Percentiles rank a stretch among this genome's conserved stretches.
Conservation (phyloP, 2,113 vertebrate species). For the Dascyllus trimaculatus region DNA sequence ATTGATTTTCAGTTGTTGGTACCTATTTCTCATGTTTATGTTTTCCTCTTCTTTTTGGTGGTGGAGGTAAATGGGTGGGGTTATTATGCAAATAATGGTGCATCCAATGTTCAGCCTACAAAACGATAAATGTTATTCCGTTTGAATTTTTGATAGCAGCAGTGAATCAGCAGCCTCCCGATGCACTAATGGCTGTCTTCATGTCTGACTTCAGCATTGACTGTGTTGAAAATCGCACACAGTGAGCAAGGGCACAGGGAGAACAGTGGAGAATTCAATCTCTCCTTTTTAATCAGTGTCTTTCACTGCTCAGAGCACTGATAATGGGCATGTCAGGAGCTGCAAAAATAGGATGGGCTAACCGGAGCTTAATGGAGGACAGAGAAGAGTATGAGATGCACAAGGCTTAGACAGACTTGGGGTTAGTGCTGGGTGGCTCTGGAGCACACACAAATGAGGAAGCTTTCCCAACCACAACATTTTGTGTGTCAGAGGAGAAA, state of each 20-base stretch:
- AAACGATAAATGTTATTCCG: rapidly evolving
- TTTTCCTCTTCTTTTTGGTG: neutral
- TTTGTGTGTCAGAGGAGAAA: neutral
- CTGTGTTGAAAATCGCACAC: neutral
- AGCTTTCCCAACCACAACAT: neutral
- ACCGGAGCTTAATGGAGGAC: constrained; percentile 52
- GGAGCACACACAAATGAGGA: constrained; percentile 8
- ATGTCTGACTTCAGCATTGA: constrained; percentile 5
- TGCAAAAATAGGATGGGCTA: constrained; percentile 27
- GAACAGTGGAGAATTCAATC: constrained; percentile 32
- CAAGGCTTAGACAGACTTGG: constrained; percentile 2
- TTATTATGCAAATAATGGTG: neutral
- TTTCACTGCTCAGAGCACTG: constrained; percentile 19
- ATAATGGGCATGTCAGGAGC: constrained; percentile 57
- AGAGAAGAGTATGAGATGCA: constrained; percentile 18
- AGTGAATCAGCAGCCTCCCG: constrained; percentile 8
- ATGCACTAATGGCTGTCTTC: constrained; percentile 29
- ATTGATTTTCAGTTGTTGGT: neutral
- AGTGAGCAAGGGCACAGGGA: constrained; percentile 1
- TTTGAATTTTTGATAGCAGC: constrained; percentile 1
- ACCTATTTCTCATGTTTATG: neutral
- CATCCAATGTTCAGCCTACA: neutral
- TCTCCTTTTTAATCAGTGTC: constrained; percentile 55
- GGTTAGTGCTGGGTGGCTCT: neutral
- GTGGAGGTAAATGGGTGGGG: too few relatives aligned